Conservation (phyloP, 2,113 vertebrate genomes). For the Sceloporus undulatus region DNA sequence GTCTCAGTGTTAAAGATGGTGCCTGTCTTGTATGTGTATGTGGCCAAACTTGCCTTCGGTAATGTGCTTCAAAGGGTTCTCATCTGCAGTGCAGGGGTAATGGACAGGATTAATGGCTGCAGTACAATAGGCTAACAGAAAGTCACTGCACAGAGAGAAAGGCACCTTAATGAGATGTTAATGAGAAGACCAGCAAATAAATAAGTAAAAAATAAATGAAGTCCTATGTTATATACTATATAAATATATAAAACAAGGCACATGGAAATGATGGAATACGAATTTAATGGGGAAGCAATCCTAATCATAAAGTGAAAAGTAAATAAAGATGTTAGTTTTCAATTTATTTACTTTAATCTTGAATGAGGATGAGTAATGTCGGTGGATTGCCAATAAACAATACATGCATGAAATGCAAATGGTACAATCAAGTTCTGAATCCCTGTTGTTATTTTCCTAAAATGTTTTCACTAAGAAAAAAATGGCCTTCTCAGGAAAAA, state of each 20-base stretch:
- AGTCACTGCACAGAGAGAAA: background rate
- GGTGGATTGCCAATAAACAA: background rate
- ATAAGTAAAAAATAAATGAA: too few species aligned
- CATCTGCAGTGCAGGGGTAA: background rate
- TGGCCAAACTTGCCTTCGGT: background rate
- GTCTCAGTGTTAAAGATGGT: constrained; percentile 17
- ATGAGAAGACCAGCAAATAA: background rate
- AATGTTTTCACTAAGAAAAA: background rate
- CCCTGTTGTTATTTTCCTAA: background rate
- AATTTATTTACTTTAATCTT: constrained; percentile 23
- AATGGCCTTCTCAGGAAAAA: background rate
- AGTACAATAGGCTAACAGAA: background rate
- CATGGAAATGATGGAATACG: accelerated
- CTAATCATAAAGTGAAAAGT: background rate
- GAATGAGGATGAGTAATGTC: background rate
- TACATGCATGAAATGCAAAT: background rate
- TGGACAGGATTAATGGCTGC: background rate
- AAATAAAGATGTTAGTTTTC: constrained; percentile 7
- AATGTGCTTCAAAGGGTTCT: background rate
- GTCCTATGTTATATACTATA: too few species aligned
- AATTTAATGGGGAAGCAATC: background rate
- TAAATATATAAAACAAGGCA: too few species aligned
- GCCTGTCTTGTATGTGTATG: background rate
- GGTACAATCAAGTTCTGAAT: background rate
- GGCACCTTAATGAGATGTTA: background rate